A percentile compares a stretch with the other conserved stretches of the same genome.
Evolutionary conservation across 2,113 vertebrate genomes (phyloP).

Genomic region (Mobula hypostoma): DNA sequence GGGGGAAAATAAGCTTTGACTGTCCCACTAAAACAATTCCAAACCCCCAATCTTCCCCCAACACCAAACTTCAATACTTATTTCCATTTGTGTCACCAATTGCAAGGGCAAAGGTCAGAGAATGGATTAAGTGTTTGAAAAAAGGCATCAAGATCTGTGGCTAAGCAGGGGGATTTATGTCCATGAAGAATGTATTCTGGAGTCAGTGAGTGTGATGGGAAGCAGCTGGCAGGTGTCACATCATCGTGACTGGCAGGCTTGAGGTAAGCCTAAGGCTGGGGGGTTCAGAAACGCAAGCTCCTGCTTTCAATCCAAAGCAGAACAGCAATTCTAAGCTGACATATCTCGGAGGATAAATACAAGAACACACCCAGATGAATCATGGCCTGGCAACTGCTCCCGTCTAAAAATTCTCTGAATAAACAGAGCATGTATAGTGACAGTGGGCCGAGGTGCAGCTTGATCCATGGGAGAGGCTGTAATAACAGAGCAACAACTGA

Average conservation of each 20-base stretch:
- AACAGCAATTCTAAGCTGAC: neutral
- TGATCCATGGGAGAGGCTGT: constrained; percentile 15
- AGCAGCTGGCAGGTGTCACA: too few species aligned
- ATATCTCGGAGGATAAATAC: neutral
- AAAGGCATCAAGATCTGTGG: neutral
- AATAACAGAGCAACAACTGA: constrained; percentile 1
- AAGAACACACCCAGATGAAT: constrained; percentile 28
- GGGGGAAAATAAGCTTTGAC: neutral
- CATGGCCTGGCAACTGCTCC: constrained; percentile 1
- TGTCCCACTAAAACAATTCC: neutral
- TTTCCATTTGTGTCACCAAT: neutral
- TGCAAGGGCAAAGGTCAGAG: neutral
- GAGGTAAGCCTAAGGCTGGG: too few species aligned
- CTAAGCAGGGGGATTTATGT: neutral
- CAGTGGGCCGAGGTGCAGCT: neutral
- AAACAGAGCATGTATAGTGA: neutral
- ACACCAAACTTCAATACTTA: neutral
- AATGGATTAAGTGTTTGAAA: neutral
- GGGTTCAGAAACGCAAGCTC: neutral
- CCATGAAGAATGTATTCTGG: neutral
- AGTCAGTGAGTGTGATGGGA: neutral
- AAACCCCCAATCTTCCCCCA: too few species aligned
- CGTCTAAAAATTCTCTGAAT: neutral
- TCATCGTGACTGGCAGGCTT: too few species aligned
- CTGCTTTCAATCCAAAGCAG: neutral